Base-by-base conservation (phyloP, 2,113 vertebrate species). In the Salminus brasiliensis region DNA sequence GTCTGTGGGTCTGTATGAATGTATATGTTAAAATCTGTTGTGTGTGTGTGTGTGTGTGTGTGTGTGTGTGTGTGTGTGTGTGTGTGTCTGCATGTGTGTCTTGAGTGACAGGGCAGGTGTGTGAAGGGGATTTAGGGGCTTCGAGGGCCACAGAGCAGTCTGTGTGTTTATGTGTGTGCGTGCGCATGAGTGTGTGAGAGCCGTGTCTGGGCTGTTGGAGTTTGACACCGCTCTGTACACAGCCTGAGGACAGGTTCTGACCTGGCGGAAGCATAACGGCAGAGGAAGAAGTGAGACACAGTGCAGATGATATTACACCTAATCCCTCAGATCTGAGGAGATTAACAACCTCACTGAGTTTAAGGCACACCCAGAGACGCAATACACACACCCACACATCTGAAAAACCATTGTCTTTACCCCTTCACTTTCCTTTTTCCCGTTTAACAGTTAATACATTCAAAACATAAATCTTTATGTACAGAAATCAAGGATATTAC, bases 211-310 rank as follows among this genome's bases (percentile, higher is more conserved):
- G 45, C 23, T 39, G 63, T 41, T 57, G 65, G 27, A 39, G 78
- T 79, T 79, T 39, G 39, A 72, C 73, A 57, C 68, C 30, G 13
- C 43, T 76, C 30, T 25, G 23, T 47, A 76, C 57, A 65, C 55
- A 78, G 70, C 83, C 79, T 8, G 30, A 74, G 83, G 83, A 68
- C 70, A 70, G 32, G 79, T 72, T 81, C 68, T 39, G 60, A 81
- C 69, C 53, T 15, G 15, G 39, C n/a, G 30, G 45, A 77, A 57
- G 60, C 27, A 66, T 25, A 52, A 72, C 74, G 29, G 30, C 68
- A 72, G 80, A 70, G 47, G 47, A 10, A 45, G 30, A 77, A 76
- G 25, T 25, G 9, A 39, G 34, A 77, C 45, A 77, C 34, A 81
- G 74, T 69, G 57, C 59, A 72, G 65, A 83, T 76, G 71, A 68